Evolutionary conservation across 2,888 invertebrate species (phyloP), one percentile per base, ranked within the genome.

Genomic region (Zele albiditarsus): DNA sequence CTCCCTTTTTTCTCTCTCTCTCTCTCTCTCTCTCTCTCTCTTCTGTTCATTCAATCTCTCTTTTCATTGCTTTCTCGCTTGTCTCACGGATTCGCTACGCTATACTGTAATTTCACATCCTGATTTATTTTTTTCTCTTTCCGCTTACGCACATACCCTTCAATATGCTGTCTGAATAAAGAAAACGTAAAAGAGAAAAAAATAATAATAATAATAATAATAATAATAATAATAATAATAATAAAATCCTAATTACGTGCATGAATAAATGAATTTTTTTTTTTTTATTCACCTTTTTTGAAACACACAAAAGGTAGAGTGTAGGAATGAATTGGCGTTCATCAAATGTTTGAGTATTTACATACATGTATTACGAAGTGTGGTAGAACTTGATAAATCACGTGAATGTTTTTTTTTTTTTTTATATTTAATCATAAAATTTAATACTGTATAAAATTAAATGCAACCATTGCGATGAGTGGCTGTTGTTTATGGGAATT

Each of bases 211-310:
- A n/a, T n/a, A n/a, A n/a, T n/a, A n/a, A n/a, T n/a, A n/a, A n/a
- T n/a, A n/a, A n/a, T n/a, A n/a, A n/a, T n/a, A n/a, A n/a, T n/a
- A n/a, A n/a, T n/a, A n/a, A n/a, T n/a, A 46, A n/a, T n/a, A 46
- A 46, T 16, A n/a, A 1, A 67, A 63, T 75, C 73, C 70, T 71
- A 78, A 79, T 79, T 77, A 74, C 68, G 67, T 27, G 60, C 63
- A 57, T 68, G 77, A 76, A 79, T 79, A 73, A 76, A 77, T 80
- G 73, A 79, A 75, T 73, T 75, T 27, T 49, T 71, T 58, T 71
- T 71, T 63, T 31, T 46, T 53, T 27, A 49, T 46, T 46, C n/a
- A 38, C 3, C 0, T 16, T 46, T 46, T 46, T 6, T 1, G 4
- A 46, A n/a, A n/a, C n/a, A n/a, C 5, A 46, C 69, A 62, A 68